phyloP scores from a whole-genome alignment of 2,888 invertebrate genomes.

The Serrognathus titanus region DNA sequence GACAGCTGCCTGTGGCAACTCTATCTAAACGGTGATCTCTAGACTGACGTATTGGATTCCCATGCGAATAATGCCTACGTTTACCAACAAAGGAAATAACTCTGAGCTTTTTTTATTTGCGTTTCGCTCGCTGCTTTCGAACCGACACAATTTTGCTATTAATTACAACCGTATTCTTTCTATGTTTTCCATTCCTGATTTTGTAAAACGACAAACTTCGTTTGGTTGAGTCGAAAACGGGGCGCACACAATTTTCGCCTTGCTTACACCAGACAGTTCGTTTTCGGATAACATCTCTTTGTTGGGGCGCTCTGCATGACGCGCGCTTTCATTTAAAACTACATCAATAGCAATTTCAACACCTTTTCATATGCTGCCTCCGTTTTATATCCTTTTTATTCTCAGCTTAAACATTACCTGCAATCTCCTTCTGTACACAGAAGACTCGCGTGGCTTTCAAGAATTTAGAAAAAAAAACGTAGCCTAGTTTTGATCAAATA shows the following conservation, averaged over 20 bases:
- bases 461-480: too few relatives aligned
- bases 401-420: background rate
- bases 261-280: constrained; percentile 29
- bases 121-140: background rate
- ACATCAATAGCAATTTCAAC: constrained; percentile 41
- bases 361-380: constrained; percentile 32
- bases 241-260: constrained; percentile 24
- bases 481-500: too few relatives aligned
- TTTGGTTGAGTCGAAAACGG: constrained; percentile 22
- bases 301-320: constrained; percentile 30
- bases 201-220: too few relatives aligned
- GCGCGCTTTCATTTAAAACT: constrained; percentile 35
- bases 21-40: constrained; percentile 11
- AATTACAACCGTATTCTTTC: background rate
- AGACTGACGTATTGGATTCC: constrained; percentile 10
- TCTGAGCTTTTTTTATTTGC: constrained; percentile 1
- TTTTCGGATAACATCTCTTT: constrained; percentile 37
- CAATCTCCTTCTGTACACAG: constrained; percentile 3
- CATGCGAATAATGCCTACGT: constrained; percentile 5
- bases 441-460: too few relatives aligned
- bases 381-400: background rate
- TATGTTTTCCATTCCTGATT: background rate
- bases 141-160: too few relatives aligned
- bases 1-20: constrained; percentile 27
- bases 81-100: background rate